Base-by-base conservation (phyloP, 2,797 vertebrate species). In the Rachycentron canadum region DNA sequence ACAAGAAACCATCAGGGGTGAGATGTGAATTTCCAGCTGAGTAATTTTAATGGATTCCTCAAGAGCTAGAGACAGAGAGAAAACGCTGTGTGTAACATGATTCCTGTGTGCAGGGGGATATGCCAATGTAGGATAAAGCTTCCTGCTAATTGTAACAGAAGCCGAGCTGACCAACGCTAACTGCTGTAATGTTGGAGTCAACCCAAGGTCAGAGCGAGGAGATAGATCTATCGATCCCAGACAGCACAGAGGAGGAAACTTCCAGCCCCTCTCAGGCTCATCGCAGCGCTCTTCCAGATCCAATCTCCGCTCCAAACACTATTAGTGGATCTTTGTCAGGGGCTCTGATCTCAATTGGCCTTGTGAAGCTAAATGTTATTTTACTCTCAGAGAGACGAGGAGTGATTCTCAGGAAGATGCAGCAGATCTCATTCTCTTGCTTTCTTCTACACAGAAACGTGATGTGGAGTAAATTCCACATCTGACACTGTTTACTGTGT, bases 131-230 rank as follows among this genome's bases (percentile, higher is more conserved):
- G 93, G 92, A 94, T 93, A 85, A 93, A 94, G 90, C 90, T 94
- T 94, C 94, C 92, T 91, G 90, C 90, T 95, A 94, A 95, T 93
- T 94, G 95, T 95, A 95, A 96, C 92, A 86, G 93, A 95, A 95
- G 92, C 94, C 75, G 75, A 73, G 88, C 90, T 94, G 92, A 94
- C 92, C 91, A 90, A 78, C 81, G 83, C 89, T 89, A 91, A 92
- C 89, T 79, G 76, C 90, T 86, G 86, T 92, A 86, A 92, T 87
- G 84, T 90, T 82, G 79, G 86, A 91, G 88, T 92, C 91, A 94
- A 91, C 81, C 87, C 94, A 95, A 96, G 95, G 94, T 95, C 95
- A 94, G 86, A 77, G 82, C 66, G 78, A 83, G 86, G 89, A 91
- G 82, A 91, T 86, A 82, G 82, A 86, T 77, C 86, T 86, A 95